A percentile compares a stretch with the other conserved stretches of the same genome.
Evolutionary conservation across 2,113 vertebrate species (phyloP).

Genomic region (Anoplopoma fimbria): DNA sequence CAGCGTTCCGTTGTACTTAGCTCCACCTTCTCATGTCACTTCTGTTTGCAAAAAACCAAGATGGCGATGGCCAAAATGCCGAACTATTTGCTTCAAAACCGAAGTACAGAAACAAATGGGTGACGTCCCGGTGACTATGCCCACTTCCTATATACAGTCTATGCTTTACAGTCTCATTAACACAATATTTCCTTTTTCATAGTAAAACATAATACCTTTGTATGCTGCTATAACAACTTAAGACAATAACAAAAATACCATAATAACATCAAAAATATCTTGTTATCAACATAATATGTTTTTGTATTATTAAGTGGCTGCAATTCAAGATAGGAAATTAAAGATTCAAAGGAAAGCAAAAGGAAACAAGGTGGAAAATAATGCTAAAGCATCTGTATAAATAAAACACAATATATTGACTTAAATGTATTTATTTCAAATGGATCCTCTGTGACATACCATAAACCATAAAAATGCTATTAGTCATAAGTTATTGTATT

Average conservation of each 20-base stretch:
- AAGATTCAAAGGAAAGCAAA: neutral
- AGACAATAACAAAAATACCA: neutral
- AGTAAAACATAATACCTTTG: neutral
- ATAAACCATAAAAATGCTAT: neutral
- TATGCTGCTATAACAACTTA: neutral
- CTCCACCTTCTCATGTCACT: too few relatives aligned
- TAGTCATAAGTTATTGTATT: neutral
- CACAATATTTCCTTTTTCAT: neutral
- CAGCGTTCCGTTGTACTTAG: too few relatives aligned
- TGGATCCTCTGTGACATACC: neutral
- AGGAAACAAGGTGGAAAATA: neutral
- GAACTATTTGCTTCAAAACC: too few relatives aligned
- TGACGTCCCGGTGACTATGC: too few relatives aligned
- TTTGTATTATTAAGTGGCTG: too few relatives aligned
- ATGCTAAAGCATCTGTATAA: neutral
- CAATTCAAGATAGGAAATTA: too few relatives aligned
- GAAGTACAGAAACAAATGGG: too few relatives aligned
- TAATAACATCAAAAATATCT: neutral
- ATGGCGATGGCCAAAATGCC: too few relatives aligned
- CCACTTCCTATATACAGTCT: too few relatives aligned
- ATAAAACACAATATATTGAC: neutral
- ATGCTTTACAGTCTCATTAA: neutral
- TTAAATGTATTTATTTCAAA: neutral
- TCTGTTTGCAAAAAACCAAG: too few relatives aligned
- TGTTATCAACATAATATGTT: neutral